A percentile compares a stretch with the other conserved stretches of the same genome.
Conservation (phyloP, 1,140 invertebrate species). For the Dinoponera quadriceps region DNA sequence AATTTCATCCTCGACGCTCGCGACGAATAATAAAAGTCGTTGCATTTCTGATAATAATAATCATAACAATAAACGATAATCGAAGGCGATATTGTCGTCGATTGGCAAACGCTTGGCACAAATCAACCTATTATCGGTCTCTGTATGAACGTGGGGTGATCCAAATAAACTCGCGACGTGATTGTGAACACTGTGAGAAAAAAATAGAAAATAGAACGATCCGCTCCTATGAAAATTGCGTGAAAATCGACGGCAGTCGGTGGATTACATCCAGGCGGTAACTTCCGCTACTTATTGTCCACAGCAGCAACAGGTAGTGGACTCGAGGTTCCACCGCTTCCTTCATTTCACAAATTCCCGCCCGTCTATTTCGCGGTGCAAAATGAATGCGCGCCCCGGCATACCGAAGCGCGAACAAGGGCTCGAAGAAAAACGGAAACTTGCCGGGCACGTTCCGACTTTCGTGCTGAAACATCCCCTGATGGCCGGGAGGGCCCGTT, state of each 20-base stretch:
- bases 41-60: conserved; percentile 1
- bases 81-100: neutral
- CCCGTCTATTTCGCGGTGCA: conserved; percentile 59
- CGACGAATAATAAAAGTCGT: neutral
- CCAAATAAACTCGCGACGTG: neutral
- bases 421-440: conserved; percentile 38
- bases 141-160: neutral
- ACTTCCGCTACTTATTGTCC: conserved; percentile 68
- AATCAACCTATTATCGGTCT: neutral
- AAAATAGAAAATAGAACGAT: neutral
- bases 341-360: conserved; percentile 69
- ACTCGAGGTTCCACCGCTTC: conserved; percentile 53
- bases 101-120: neutral
- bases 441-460: conserved; percentile 37
- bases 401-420: conserved; percentile 22
- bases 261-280: conserved; percentile 54
- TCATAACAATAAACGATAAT: neutral
- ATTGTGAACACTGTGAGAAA: neutral
- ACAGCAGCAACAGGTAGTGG: conserved; percentile 74
- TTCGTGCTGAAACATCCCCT: conserved; percentile 28
- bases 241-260: conserved; percentile 52
- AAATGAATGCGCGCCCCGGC: conserved; percentile 43
- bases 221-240: conserved; percentile 28
- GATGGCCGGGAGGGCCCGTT: conserved; percentile 15
- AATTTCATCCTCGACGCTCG: neutral